Base-by-base conservation (phyloP, 2,888 invertebrate genomes). In the Metellina segmentata region DNA sequence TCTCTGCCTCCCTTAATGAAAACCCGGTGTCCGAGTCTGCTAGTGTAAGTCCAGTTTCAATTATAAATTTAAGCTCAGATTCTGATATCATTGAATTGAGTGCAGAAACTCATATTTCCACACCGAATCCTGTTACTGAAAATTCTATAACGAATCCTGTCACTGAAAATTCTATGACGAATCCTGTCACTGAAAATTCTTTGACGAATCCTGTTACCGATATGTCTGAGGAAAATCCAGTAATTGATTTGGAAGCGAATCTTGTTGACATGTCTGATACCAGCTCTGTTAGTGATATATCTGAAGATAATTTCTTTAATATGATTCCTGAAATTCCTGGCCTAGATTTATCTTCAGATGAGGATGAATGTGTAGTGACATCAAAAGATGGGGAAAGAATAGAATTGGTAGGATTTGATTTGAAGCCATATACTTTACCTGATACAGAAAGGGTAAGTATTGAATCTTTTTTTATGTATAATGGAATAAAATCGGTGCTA, bases 341-440 rank as follows among this genome's bases (percentile, higher is more conserved):
- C 19, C 78, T 78, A 20, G 19, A 51, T 20, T 77, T 70, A 49
- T 19, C 34, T 69, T 51, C 70, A 9, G 13, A 51, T 8, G 81
- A 9, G 61, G 16, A 77, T 70, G 52, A 71, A 11, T n/a, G 20
- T 49, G 6, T 52, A 7, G 16, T 13, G 49, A 20, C 49, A n/a
- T 16, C 75, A 5, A n/a, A 19, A 5, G 69, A 53, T 11, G 49
- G 9, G 7, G 81, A 74, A 61, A 70, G 19, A 19, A 16, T 89
- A 20, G 49, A 81, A 75, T n/a, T 83, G 6, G 19, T 77, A 8
- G 20, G 52, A 19, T 89, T 83, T 48, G 51, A 34, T 83, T 11
- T 89, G 9, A 53, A 75, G 51, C 49, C 77, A 48, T 89, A 77
- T 70, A 52, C 16, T n/a, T n/a, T 89, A 9, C 83, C 89, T 7